A percentile compares a stretch with the other conserved stretches of the same genome.
Conservation (phyloP, 2,888 invertebrate genomes). For the Panopea generosa region DNA sequence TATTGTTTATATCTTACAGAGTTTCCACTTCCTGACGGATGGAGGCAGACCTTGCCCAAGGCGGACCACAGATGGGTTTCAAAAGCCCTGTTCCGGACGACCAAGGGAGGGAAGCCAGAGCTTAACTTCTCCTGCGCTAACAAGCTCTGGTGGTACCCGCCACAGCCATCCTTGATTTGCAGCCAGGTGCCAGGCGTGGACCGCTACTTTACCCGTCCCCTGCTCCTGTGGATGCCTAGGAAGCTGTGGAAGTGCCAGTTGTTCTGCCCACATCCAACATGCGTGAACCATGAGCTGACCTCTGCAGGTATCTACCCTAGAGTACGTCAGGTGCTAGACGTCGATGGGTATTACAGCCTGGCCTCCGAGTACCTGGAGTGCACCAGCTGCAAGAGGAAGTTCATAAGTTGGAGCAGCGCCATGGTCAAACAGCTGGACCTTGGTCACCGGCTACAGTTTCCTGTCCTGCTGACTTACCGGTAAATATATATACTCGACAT, state of each 20-base stretch:
- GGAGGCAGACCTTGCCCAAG: slow-evolving; percentile 45
- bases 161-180: too few relatives aligned
- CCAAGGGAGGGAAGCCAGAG: too few relatives aligned
- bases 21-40: too few relatives aligned
- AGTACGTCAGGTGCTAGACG: slow-evolving; percentile 57
- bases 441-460: slow-evolving; percentile 49
- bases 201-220: slow-evolving; percentile 32
- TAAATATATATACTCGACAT: too few relatives aligned
- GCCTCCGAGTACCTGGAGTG: slow-evolving; percentile 59
- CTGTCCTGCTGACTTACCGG: too few relatives aligned
- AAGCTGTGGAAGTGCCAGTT: slow-evolving; percentile 10
- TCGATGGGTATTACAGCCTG: slow-evolving; percentile 52
- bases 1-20: slow-evolving; percentile 2
- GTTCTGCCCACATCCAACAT: slow-evolving; percentile 18
- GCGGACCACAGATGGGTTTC: slow-evolving; percentile 49
- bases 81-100: slow-evolving; percentile 49
- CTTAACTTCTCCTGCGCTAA: not conserved
- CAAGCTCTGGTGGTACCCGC: slow-evolving; percentile 52
- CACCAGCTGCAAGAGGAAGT: slow-evolving; percentile 41
- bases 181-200: not conserved
- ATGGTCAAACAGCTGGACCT: too few relatives aligned
- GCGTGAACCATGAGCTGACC: slow-evolving; percentile 10
- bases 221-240: slow-evolving; percentile 50
- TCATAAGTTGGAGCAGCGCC: slow-evolving; percentile 58
- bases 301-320: slow-evolving; percentile 43